Evolutionary conservation across 1,140 invertebrate species (phyloP).

Genomic region (Aphelenchoides avenae): DNA sequence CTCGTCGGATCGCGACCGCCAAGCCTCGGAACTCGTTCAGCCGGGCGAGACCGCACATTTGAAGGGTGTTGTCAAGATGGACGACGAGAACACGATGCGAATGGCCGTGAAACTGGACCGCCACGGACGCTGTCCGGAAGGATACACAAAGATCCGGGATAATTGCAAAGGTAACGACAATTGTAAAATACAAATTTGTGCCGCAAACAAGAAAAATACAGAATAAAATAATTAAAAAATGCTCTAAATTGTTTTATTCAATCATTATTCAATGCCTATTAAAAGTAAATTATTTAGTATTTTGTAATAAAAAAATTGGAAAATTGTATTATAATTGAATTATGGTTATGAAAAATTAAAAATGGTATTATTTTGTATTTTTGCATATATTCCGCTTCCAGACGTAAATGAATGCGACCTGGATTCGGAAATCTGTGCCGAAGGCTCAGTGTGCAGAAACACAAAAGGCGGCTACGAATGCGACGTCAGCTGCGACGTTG

Average conservation of each 20-base stretch:
- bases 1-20: background rate
- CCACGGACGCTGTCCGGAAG: constrained; percentile 31
- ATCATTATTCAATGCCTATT: constrained; percentile 12
- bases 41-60: constrained; percentile 29
- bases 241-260: background rate
- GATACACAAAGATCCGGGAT: constrained; percentile 29
- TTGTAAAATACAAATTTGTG: background rate
- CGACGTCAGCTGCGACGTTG: constrained; percentile 16
- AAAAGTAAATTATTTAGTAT: too few relatives aligned
- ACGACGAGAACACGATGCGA: constrained; percentile 22
- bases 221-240: background rate
- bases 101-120: constrained; percentile 17
- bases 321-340: too few relatives aligned
- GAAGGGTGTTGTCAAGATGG: background rate
- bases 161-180: constrained; percentile 33
- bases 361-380: background rate
- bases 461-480: constrained; percentile 39
- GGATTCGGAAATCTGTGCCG: constrained; percentile 22
- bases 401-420: constrained; percentile 41
- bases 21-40: background rate
- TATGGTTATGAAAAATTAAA: too few relatives aligned
- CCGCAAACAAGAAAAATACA: background rate
- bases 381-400: constrained; percentile 1
- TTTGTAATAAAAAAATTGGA: too few relatives aligned
- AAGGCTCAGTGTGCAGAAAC: constrained; percentile 20